Percentiles rank a stretch among this genome's conserved stretches.
Evolutionary conservation across 2,888 invertebrate species (phyloP).

Genomic region (Drosophila colorata): DNA sequence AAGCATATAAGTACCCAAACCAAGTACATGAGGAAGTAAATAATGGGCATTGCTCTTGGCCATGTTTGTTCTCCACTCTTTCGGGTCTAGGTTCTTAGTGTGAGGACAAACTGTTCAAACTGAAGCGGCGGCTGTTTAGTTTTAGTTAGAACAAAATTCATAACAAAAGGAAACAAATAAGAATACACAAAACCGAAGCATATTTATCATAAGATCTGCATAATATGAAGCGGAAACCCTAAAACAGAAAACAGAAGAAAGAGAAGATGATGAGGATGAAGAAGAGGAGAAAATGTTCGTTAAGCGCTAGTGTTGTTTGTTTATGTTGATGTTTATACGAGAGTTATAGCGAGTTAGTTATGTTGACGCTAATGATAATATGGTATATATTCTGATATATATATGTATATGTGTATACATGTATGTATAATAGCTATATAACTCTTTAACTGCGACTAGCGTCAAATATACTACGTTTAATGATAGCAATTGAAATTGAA

Average conservation of each 20-base stretch:
- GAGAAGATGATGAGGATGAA: neutral
- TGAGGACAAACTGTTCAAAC: constrained; percentile 20
- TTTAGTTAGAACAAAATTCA: constrained; percentile 77
- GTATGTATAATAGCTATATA: constrained; percentile 16
- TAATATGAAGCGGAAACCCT: constrained; percentile 21
- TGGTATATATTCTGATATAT: constrained; percentile 46
- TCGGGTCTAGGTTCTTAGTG: constrained; percentile 18
- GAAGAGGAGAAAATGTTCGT: constrained; percentile 51
- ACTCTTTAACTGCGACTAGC: constrained; percentile 49
- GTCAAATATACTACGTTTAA: constrained; percentile 40
- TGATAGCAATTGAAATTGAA: constrained; percentile 53
- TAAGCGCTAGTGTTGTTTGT: constrained; percentile 76
- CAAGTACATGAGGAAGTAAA: neutral
- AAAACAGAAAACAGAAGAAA: constrained; percentile 1
- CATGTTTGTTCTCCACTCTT: constrained; percentile 27
- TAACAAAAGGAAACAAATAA: constrained; percentile 23
- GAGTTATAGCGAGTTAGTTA: constrained; percentile 77
- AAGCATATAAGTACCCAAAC: constrained; percentile 4
- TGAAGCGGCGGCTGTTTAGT: constrained; percentile 70
- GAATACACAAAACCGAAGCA: constrained; percentile 32
- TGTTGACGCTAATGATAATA: constrained; percentile 72
- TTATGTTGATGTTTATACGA: constrained; percentile 77
- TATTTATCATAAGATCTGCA: constrained; percentile 35
- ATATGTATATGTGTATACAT: constrained; percentile 23
- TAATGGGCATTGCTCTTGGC: constrained; percentile 7